These are phyloP conservation scores for Mycogona germanica DNA, from an alignment of 2,888 invertebrate genomes.

Conservation along the genomic window DNA sequence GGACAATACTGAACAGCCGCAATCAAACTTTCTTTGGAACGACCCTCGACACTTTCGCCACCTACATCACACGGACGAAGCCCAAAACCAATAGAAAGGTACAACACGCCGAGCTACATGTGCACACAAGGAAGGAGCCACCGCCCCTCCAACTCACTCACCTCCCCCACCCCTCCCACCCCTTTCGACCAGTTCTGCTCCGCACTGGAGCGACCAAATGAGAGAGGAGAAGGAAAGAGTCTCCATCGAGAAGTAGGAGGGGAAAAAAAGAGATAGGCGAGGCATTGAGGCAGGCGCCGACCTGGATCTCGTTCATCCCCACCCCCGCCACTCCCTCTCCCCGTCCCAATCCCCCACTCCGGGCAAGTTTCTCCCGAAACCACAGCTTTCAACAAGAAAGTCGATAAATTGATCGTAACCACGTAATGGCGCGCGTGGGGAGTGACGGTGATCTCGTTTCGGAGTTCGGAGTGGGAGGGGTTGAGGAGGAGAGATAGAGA, in stretches of 20 bases:
- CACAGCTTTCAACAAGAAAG: constrained; percentile 10
- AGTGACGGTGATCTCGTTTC: no score
- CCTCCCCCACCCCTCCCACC: background rate
- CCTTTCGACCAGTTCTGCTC: no score
- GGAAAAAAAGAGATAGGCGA: background rate
- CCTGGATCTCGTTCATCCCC: no score
- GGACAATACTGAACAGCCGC: no score
- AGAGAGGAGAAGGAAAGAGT: background rate
- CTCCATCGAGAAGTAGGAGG: background rate
- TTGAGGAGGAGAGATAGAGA: background rate
- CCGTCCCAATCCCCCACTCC: background rate
- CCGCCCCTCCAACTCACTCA: background rate
- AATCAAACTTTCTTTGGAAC: no score
- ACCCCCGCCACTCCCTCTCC: no score
- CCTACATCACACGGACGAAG: no score
- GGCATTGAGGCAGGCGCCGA: no score
- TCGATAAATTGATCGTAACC: constrained; percentile 12
- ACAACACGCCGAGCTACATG: no score
- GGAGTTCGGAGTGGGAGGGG: background rate
- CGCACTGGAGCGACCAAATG: background rate
- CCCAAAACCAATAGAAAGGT: no score
- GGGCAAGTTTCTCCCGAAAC: background rate
- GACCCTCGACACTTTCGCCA: no score
- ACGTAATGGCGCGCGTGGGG: constrained; percentile 4
- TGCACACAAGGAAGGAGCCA: background rate